A percentile compares a stretch with the other conserved stretches of the same genome.
phyloP scores from a whole-genome alignment of 30 jellyfish, hydroid and myxozoan genomes.

The Aurelia aurita region DNA sequence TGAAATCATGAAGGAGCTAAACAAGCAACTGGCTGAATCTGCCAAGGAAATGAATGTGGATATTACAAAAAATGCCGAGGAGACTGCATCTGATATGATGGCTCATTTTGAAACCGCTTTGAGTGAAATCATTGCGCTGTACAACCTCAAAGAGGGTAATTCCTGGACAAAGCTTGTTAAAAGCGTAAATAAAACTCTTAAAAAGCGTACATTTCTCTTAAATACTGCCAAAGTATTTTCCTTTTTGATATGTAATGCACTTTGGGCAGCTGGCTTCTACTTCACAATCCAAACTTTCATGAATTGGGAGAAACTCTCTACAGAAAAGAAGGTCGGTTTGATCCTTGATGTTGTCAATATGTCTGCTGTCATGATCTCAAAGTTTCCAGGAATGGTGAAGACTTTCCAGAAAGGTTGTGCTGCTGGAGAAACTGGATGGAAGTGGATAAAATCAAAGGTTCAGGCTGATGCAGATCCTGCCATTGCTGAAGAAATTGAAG shows the following conservation, averaged over 20 bases:
- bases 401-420: constrained; percentile 25
- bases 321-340: too few species aligned
- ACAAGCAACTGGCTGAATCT: constrained; percentile 18
- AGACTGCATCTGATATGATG: constrained; percentile 31
- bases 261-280: constrained; percentile 35
- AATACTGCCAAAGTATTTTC: constrained; percentile 7
- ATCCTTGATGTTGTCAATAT: too few species aligned
- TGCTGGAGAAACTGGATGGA: constrained; percentile 13
- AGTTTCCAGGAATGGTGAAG: constrained; percentile 30
- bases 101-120: constrained; percentile 16
- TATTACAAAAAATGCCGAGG: constrained; percentile 14
- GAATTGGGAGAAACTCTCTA: constrained; percentile 45
- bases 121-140: constrained; percentile 3
- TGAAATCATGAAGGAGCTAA: constrained; percentile 27
- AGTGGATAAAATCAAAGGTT: constrained; percentile 8
- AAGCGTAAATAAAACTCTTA: constrained; percentile 20
- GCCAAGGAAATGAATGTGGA: constrained; percentile 39
- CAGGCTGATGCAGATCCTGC: constrained; percentile 12
- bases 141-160: not conserved
- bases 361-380: too few species aligned
- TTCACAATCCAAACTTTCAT: constrained; percentile 42
- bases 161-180: constrained; percentile 39
- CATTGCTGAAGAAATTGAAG: constrained; percentile 12
- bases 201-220: constrained; percentile 11
- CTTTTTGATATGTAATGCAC: constrained; percentile 17